Conservation (phyloP, 2,888 invertebrate genomes). For the Rhogogaster chlorosoma region DNA sequence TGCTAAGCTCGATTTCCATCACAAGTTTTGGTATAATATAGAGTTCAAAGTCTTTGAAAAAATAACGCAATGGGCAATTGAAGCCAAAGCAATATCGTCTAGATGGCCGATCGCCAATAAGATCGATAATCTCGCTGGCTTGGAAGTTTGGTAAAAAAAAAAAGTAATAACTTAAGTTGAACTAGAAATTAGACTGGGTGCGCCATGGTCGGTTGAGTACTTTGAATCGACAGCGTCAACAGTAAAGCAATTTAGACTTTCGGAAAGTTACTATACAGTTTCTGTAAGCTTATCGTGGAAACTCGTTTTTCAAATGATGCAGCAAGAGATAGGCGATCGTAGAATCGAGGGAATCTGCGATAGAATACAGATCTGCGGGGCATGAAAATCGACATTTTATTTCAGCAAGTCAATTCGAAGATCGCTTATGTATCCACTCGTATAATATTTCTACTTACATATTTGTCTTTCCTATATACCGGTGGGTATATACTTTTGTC, state of each 20-base stretch:
- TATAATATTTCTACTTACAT: conserved; percentile 1
- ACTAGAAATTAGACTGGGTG: conserved; percentile 40
- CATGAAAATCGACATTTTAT: conserved; percentile 1
- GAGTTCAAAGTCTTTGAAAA: not conserved
- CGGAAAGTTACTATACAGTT: conserved; percentile 10
- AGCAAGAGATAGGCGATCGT: not conserved
- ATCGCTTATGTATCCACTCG: not conserved
- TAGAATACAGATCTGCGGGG: not conserved
- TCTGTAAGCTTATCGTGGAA: conserved; percentile 9
- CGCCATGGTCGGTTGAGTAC: conserved; percentile 24
- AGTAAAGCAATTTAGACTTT: conserved; percentile 46
- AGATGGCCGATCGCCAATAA: conserved; percentile 34
- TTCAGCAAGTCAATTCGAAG: not conserved
- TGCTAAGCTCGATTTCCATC: not conserved
- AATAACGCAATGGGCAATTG: conserved; percentile 7
- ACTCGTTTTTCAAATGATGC: not conserved
- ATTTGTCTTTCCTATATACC: not conserved
- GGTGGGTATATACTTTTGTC: not conserved
- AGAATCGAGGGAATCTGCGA: conserved; percentile 15
- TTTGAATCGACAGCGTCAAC: conserved; percentile 39
- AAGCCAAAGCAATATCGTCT: conserved; percentile 34
- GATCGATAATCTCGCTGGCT: conserved; percentile 35
- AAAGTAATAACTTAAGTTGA: conserved; percentile 43
- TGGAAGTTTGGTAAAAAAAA: not conserved
- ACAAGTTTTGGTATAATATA: not conserved